Evolutionary conservation across 2,113 vertebrate genomes (phyloP).

Genomic region (Bubalus kerabau): DNA sequence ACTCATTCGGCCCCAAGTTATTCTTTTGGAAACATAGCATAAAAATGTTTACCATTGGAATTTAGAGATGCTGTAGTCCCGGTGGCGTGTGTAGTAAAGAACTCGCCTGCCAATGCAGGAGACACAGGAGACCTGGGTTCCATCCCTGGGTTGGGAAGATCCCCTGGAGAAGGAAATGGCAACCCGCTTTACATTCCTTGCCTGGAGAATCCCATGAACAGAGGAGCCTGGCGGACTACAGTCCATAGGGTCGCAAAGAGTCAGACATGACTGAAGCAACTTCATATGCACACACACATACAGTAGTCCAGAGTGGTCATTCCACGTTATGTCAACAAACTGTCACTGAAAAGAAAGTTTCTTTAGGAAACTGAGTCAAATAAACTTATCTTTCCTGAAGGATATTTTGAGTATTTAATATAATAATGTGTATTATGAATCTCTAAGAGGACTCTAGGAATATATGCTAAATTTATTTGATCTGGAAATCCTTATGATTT

Average conservation of each 20-base stretch:
- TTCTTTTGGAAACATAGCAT: background rate
- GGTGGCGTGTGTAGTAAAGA: background rate
- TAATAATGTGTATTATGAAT: background rate
- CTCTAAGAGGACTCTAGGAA: background rate
- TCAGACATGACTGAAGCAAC: background rate
- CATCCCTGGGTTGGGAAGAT: background rate
- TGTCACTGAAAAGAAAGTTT: background rate
- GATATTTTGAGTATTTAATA: background rate
- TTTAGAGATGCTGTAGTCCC: background rate
- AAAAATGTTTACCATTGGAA: background rate
- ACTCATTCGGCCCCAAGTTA: background rate
- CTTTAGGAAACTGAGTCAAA: background rate
- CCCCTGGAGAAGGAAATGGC: background rate
- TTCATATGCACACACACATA: rapidly evolving
- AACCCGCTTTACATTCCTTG: background rate
- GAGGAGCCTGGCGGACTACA: background rate
- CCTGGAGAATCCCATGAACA: background rate
- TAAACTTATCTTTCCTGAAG: background rate
- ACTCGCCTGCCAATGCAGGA: background rate
- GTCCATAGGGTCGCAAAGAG: background rate
- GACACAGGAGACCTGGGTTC: background rate
- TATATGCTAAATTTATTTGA: background rate
- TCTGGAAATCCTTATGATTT: background rate
- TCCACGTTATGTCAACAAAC: background rate
- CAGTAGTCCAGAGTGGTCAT: background rate